Evolutionary conservation across 2,797 vertebrate genomes (phyloP).

Genomic region (Tragopan temminckii): DNA sequence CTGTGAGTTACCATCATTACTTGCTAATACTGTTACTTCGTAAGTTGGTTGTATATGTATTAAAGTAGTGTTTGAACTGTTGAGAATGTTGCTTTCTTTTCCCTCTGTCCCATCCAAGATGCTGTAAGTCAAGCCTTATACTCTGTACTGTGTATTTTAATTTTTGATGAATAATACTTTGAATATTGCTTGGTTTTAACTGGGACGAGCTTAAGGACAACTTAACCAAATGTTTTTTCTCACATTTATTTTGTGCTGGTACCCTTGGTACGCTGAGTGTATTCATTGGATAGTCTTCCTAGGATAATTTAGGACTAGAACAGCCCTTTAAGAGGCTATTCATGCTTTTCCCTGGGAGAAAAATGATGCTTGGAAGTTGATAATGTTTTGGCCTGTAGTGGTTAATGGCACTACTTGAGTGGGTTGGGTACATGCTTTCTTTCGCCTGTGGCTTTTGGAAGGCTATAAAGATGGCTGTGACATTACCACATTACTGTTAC

Average conservation of each 20-base stretch:
- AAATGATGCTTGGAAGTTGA: neutral
- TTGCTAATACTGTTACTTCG: fast-evolving
- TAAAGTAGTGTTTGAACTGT: neutral
- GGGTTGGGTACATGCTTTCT: neutral
- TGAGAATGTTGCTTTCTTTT: neutral
- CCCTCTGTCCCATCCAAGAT: fast-evolving
- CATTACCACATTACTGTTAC: neutral
- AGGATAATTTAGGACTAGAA: neutral
- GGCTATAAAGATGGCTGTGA: neutral
- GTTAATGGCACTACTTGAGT: neutral
- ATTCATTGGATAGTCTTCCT: neutral
- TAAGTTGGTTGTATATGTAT: neutral
- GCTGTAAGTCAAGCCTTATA: neutral
- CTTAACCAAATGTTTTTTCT: neutral
- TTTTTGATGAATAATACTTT: neutral
- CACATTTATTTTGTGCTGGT: neutral
- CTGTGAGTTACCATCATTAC: neutral
- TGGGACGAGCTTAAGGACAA: neutral
- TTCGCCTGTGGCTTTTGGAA: neutral
- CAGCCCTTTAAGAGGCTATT: fast-evolving
- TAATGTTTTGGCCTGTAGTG: neutral
- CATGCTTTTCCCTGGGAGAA: neutral
- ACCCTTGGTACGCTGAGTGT: neutral
- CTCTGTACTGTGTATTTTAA: neutral
- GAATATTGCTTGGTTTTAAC: neutral